Evolutionary conservation across 2,888 invertebrate species (phyloP).

Genomic region (Acronicta leporina): DNA sequence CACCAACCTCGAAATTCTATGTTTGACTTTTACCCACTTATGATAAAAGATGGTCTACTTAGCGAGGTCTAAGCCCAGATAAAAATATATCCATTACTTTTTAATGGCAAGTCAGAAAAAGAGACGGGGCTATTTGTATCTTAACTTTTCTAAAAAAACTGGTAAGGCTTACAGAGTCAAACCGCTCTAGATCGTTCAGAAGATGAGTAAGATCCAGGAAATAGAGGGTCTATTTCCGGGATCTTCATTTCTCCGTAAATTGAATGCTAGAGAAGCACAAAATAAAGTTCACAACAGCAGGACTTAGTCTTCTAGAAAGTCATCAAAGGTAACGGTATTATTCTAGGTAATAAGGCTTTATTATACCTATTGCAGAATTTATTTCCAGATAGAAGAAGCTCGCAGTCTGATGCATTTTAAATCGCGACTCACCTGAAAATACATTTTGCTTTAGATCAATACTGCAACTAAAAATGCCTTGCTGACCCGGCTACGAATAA

Average conservation of each 20-base stretch:
- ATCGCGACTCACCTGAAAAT: constrained; percentile 25
- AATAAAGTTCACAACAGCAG: not conserved
- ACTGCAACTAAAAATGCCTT: constrained; percentile 17
- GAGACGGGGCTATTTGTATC: no score
- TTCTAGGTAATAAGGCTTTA: not conserved
- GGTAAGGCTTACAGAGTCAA: no score
- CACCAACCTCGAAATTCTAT: no score
- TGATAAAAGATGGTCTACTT: no score
- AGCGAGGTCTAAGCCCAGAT: no score
- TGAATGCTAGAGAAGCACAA: not conserved
- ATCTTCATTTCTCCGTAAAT: not conserved
- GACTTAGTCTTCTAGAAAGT: not conserved
- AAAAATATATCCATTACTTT: no score
- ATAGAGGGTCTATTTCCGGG: no score
- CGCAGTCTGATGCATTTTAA: constrained; percentile 31
- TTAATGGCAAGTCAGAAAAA: no score
- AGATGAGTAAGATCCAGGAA: not conserved
- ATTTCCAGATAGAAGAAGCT: constrained; percentile 6
- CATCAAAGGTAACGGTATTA: not conserved
- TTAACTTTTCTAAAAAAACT: no score
- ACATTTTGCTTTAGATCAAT: constrained; percentile 31
- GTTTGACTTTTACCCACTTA: no score
- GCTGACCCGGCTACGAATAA: constrained; percentile 20
- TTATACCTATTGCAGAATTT: no score
- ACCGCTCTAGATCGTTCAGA: not conserved